Conservation (phyloP, 2,888 invertebrate species). For the Watsonalla cultraria region DNA sequence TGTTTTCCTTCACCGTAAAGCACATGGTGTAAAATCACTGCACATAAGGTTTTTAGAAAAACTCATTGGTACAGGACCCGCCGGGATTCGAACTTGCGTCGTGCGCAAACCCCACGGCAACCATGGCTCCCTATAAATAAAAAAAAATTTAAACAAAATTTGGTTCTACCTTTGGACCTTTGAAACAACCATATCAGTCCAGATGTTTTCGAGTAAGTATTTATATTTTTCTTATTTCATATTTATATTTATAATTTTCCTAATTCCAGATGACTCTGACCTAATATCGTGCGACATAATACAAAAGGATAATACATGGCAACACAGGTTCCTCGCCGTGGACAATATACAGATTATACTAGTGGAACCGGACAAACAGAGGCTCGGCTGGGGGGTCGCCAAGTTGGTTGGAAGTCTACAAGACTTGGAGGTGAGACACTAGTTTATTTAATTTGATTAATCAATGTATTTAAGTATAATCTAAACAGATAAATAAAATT, state of each 20-base stretch:
- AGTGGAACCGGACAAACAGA: conserved; percentile 96
- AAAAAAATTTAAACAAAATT: no score
- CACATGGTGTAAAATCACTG: no score
- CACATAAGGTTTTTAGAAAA: no score
- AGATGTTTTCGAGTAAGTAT: neutral
- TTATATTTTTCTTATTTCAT: conserved; percentile 30
- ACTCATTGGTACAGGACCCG: no score
- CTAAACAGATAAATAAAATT: no score
- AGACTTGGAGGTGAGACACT: conserved; percentile 89
- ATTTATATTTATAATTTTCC: conserved; percentile 4
- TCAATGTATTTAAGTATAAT: no score
- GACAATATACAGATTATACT: conserved; percentile 96
- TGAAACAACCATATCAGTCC: no score
- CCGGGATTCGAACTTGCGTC: neutral
- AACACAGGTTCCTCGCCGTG: conserved; percentile 96
- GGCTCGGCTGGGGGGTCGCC: conserved; percentile 98
- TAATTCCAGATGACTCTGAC: conserved; percentile 94
- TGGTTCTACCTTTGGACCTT: neutral
- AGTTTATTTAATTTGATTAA: no score
- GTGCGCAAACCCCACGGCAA: no score
- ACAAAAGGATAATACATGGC: conserved; percentile 92
- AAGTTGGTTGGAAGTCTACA: conserved; percentile 97
- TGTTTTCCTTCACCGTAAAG: no score
- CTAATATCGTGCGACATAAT: conserved; percentile 97
- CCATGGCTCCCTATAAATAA: no score